Base-by-base conservation (phyloP, 2,113 vertebrate species). In the Ivindomyrus marchei region DNA sequence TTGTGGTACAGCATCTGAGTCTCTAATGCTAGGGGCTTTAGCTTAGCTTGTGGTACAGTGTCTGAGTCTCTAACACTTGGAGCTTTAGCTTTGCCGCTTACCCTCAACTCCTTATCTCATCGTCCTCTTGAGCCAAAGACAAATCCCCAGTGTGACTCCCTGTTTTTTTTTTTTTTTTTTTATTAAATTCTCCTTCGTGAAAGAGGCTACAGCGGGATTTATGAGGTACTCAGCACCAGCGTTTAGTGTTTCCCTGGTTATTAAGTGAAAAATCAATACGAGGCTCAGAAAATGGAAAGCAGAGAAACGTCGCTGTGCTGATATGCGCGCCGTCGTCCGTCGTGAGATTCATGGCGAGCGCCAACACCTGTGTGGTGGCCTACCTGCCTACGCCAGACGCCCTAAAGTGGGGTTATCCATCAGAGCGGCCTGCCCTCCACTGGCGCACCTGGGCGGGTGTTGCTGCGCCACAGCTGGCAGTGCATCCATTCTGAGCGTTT, bases 191-290 rank as follows among this genome's bases (percentile, higher is more conserved):
- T 97, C 97, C 97, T 98, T 97, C 98, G 99, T 99, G 99, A 99
- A 99, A 98, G 98, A 42, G 49, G 97, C 98, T 98, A 97, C 98
- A 98, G 97, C 98, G 98, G 98, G 98, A 99, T 99, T 99, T 99
- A 99, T 99, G 99, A 99, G 98, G 98, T 99, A 98, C 98, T 99
- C 98, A 99, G 97, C 96, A 95, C 92, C 94, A 97, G 97, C 98
- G 97, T 99, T 99, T 99, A 99, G 98, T 98, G 98, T 99, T 98
- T 98, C 97, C 96, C 97, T 97, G 96, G 97, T 99, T 99, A 99
- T 99, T 99, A 99, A 99, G 98, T 99, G 98, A 99, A 99, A 87
- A 99, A 99, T 99, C 98, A 99, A 99, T 99, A 98, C 97, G 98
- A 99, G 99, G 97, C 98, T 97, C 98, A 98, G 98, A 98, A 99